Evolutionary conservation across 2,797 vertebrate genomes (phyloP), one percentile per base, ranked within the genome.

Genomic region (Lycodopsis pacificus): DNA sequence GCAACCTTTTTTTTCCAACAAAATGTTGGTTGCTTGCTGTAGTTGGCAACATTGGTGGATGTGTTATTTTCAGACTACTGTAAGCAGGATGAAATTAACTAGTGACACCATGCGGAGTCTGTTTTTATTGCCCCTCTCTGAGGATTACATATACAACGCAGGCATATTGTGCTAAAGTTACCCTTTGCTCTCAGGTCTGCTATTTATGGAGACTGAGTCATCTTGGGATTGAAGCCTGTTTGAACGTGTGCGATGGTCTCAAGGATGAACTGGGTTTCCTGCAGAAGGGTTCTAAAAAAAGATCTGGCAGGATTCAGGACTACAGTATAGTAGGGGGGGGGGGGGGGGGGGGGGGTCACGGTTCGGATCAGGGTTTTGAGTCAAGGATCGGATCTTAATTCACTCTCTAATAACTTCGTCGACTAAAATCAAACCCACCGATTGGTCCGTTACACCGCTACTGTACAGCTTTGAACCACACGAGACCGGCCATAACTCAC

Each of bases 11-110:
- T 73, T 27, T 40, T 51, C 22, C 13, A 4, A n/a, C 34, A 6
- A 22, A 66, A 71, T 58, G 63, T 72, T 75, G 7, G 63, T 79
- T 34, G 20, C 54, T 58, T 51, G 59, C 14, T 71, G 71, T 40
- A 64, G 40, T 42, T 65, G 5, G 40, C 40, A 19, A 42, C 34
- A 34, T 40, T 80, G 53, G 67, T 69, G 25, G 40, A 56, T 59
- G 34, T 62, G 53, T 76, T 68, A 56, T 79, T 71, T 68, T 67
- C 46, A 80, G 65, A 69, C 61, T 34, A 44, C 54, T 57, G 38
- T 63, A 77, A 48, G n/a, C n/a, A 68, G 67, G 25, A 68, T 73
- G 44, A 65, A 62, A 73, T 36, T 17, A 75, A 72, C 30, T 65
- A 46, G 53, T 51, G 36, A 57, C 53, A 57, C n/a, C 46, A n/a